These are phyloP conservation scores for Parnassius smintheus DNA, from an alignment of 2,888 invertebrate species.

Conservation along the genomic window DNA sequence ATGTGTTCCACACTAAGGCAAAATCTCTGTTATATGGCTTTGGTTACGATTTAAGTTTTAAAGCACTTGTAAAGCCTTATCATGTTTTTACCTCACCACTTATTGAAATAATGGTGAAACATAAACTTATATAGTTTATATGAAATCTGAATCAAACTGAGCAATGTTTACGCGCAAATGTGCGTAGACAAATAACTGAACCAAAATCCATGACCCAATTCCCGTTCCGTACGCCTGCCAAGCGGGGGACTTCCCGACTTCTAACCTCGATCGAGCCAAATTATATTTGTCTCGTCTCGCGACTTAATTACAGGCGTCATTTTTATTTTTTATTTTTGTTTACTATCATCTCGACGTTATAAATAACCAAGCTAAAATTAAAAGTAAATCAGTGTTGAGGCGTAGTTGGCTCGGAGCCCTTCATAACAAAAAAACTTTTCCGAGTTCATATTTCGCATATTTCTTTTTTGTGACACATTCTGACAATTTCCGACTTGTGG, in stretches of 20 bases:
- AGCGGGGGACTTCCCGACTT: slow-evolving; percentile 8
- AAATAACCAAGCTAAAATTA: too few species aligned
- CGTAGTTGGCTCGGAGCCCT: too few species aligned
- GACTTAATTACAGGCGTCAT: not conserved
- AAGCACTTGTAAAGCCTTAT: too few species aligned
- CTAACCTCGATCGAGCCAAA: slow-evolving; percentile 7
- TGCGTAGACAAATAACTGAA: slow-evolving; percentile 9
- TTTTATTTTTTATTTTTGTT: not conserved
- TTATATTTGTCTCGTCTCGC: slow-evolving; percentile 10
- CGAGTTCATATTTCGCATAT: not conserved
- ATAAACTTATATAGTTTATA: too few species aligned
- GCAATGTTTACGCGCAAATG: slow-evolving; percentile 7
- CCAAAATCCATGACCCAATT: slow-evolving; percentile 22
- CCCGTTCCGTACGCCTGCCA: slow-evolving; percentile 12
- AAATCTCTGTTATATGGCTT: too few species aligned
- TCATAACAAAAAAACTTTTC: not conserved
- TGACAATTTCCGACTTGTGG: not conserved
- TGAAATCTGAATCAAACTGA: too few species aligned
- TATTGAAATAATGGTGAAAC: too few species aligned
- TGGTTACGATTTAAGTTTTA: too few species aligned
- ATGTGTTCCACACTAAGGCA: too few species aligned
- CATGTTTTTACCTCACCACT: too few species aligned
- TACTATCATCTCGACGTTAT: too few species aligned
- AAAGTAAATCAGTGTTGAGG: too few species aligned
- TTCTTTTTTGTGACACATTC: slow-evolving; percentile 11